Base-by-base conservation (phyloP, 2,888 invertebrate genomes). In the Ferdinandea cuprea region DNA sequence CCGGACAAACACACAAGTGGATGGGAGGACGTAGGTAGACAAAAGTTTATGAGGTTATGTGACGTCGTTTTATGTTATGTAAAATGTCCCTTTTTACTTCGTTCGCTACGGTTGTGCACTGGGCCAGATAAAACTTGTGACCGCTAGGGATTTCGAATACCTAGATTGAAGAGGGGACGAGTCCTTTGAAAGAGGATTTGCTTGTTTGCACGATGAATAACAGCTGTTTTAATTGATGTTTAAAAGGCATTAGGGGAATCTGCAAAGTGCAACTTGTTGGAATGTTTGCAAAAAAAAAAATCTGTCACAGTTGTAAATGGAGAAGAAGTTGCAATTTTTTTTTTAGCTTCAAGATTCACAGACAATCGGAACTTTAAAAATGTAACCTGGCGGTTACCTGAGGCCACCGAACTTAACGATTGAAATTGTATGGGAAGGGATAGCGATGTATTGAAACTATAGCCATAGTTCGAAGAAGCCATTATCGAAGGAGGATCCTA, bases 31-130 rank as follows among this genome's bases (percentile, higher is more conserved):
- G 28, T 6, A 63, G 46, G 69, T 69, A 48, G 63, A 48, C 48
- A 63, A 56, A 46, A 56, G 63, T 77, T 63, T 77, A 56, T 44
- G 73, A 68, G 68, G 61, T 79, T 79, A 73, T 79, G 73, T 11
- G 73, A 68, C 21, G 25, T 59, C 9, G 15, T 63, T 73, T 73
- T 54, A 30, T 50, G 46, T 71, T 65, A 37, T 74, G 72, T 65
- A 74, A 69, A 74, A 63, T 68, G 48, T 54, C 35, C 42, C 25
- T 56, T 68, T 54, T 37, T 17, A 0, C n/a, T 30, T 25, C 25
- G 58, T 17, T 19, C 19, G n/a, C n/a, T n/a, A n/a, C 48, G 40
- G 30, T n/a, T 61, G 48, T 58, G 58, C 65, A 66, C 30, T 21
- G 65, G 37, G 21, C 9, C 17, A 44, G 58, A 77, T 71, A 77